Evolutionary conservation across 2,113 vertebrate species (phyloP).

Genomic region (Tauraco erythrolophus): DNA sequence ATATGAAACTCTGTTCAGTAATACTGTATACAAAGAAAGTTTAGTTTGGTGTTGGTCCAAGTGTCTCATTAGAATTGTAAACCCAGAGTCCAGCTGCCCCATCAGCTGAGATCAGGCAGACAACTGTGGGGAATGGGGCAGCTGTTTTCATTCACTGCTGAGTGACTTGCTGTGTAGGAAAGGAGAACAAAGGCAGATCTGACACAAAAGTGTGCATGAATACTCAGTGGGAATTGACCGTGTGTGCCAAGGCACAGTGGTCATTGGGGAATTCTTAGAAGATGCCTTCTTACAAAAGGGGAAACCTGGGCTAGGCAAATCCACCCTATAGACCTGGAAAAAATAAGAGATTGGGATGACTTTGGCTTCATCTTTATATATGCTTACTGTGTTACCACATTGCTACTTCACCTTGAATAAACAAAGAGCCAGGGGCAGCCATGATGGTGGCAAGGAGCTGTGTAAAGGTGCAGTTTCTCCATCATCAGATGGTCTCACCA

Average conservation of each 20-base stretch:
- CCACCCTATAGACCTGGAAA: background rate
- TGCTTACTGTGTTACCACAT: background rate
- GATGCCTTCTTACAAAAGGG: background rate
- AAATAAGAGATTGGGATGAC: background rate
- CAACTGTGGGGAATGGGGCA: background rate
- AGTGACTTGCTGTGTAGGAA: background rate
- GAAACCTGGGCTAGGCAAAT: background rate
- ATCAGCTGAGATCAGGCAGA: background rate
- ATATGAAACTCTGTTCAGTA: background rate
- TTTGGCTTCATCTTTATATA: background rate
- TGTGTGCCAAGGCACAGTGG: background rate
- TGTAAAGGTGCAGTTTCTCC: background rate
- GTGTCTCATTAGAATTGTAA: background rate
- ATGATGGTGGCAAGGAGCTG: background rate
- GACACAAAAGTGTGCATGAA: background rate
- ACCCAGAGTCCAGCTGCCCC: background rate
- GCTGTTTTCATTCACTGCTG: background rate
- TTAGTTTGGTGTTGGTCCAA: constrained; percentile 6
- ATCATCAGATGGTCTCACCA: background rate
- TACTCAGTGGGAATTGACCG: background rate
- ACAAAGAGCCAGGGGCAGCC: background rate
- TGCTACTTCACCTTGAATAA: background rate
- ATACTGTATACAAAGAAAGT: background rate
- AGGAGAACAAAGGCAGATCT: background rate
- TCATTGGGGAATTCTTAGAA: background rate